phyloP scores from a whole-genome alignment of 2,888 invertebrate species.

The Xylota segnis region DNA sequence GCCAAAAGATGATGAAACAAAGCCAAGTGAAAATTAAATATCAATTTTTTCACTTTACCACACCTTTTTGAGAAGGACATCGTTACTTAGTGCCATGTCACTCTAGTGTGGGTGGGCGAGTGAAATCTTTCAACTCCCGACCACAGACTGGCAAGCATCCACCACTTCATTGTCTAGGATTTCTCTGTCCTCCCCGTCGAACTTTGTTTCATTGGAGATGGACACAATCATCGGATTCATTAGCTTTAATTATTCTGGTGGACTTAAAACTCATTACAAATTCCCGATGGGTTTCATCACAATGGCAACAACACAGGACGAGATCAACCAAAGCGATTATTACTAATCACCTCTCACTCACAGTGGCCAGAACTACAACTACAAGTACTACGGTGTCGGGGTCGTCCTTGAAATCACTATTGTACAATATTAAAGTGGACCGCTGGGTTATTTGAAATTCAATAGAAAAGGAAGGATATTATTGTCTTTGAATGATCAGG shows the following conservation, averaged over 20 bases:
- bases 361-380: constrained; percentile 31
- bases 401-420: constrained; percentile 25
- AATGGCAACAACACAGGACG: constrained; percentile 35
- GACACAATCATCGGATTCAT: constrained; percentile 51
- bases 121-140: not conserved
- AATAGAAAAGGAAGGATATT: constrained; percentile 9
- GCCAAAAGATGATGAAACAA: constrained; percentile 16
- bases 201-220: constrained; percentile 2
- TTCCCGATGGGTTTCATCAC: constrained; percentile 37
- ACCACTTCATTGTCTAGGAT: constrained; percentile 23
- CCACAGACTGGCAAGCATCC: constrained; percentile 1
- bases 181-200: not conserved
- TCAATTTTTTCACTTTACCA: constrained; percentile 12
- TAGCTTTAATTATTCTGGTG: constrained; percentile 61
- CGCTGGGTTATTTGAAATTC: constrained; percentile 20
- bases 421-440: not conserved
- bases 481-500: constrained; percentile 8
- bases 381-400: constrained; percentile 2
- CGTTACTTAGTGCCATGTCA: constrained; percentile 1
- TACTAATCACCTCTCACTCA: constrained; percentile 65
- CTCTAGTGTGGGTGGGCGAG: not conserved
- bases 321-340: constrained; percentile 60
- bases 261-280: constrained; percentile 64
- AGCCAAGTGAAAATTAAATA: constrained; percentile 17
- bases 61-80: constrained; percentile 1